Percentiles rank a stretch among this genome's conserved stretches.
Evolutionary conservation across 2,888 invertebrate genomes (phyloP).

Genomic region (Drosophila anceps): DNA sequence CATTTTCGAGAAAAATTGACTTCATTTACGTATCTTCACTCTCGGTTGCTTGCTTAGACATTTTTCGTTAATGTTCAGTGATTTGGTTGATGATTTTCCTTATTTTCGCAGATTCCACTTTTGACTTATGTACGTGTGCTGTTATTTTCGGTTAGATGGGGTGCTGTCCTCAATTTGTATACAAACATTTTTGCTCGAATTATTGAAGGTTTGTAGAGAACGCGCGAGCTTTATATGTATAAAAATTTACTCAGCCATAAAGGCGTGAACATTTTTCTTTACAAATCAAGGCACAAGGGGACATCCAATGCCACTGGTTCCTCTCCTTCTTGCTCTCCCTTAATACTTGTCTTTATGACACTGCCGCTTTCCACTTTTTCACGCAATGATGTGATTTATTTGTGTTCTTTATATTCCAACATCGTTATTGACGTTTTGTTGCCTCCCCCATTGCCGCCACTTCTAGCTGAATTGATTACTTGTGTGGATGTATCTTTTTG

Average conservation of each 20-base stretch:
- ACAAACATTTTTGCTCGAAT: conserved; percentile 56
- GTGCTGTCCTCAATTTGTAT: conserved; percentile 40
- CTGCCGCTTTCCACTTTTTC: conserved; percentile 58
- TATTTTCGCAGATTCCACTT: conserved; percentile 26
- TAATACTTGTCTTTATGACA: conserved; percentile 63
- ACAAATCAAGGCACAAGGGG: conserved; percentile 38
- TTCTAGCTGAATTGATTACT: conserved; percentile 62
- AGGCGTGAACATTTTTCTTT: conserved; percentile 69
- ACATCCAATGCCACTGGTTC: conserved; percentile 7
- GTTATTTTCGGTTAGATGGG: conserved; percentile 18
- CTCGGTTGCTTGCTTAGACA: conserved; percentile 27
- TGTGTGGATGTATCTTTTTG: conserved; percentile 38
- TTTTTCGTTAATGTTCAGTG: conserved; percentile 59
- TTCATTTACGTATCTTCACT: conserved; percentile 56
- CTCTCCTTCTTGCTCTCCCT: neutral
- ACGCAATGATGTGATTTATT: conserved; percentile 70
- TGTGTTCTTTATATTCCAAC: conserved; percentile 71
- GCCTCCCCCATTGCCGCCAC: conserved; percentile 12
- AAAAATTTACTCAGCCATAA: conserved; percentile 76
- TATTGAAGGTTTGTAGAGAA: conserved; percentile 29
- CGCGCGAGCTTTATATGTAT: conserved; percentile 48
- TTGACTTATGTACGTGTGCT: conserved; percentile 21
- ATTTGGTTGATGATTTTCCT: conserved; percentile 69
- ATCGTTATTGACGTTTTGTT: conserved; percentile 58
- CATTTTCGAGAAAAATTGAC: conserved; percentile 44